Base-by-base conservation (phyloP, 2,888 invertebrate species). In the Pollenia griseotomentosa region DNA sequence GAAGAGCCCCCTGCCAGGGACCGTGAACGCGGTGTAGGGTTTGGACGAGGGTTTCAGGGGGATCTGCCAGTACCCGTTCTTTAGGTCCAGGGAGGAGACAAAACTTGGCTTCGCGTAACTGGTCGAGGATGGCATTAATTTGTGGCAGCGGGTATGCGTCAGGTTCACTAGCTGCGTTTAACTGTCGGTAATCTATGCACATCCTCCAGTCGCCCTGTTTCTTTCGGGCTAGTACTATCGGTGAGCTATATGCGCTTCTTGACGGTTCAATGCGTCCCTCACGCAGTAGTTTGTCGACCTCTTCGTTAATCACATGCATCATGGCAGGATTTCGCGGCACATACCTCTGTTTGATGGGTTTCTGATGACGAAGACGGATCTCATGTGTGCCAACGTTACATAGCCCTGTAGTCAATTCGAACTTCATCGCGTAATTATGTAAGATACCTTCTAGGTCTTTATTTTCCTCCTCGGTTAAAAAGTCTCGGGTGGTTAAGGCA, bases 21-120 rank as follows among this genome's bases (percentile, higher is more conserved):
- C 85, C 0, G 66, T 82, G 16, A 85, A 85, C 1, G 81, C 79
- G 0, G 83, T 83, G 11, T 61, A 80, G 1, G 9, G 42, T 68
- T 59, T 63, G 0, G 59, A 61, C 0, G 59, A 2, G 4, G 14
- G 14, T 4, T 19, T 53, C 3, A 86, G 57, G 0, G 80, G 81
- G 12, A 83, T 78, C 19, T 83, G 83, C 79, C 83, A 83, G 8
- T 86, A 86, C 0, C 86, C 85, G 16, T 85, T 77, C 7, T 77
- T 77, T 0, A 86, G 33, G 19, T 85, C 82, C 6, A 82, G 11
- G 0, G 66, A 61, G 12, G 59, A 66, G 0, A 82, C 68, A 9
- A 68, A n/a, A 86, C 8, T 68, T 82, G 0, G 82, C 78, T 7
- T 82, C 66, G 11, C 66, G 53, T 2, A 86, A 11, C 2, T 68